Evolutionary conservation across 1,140 invertebrate species (phyloP).

Genomic region (Ganaspis sp.): DNA sequence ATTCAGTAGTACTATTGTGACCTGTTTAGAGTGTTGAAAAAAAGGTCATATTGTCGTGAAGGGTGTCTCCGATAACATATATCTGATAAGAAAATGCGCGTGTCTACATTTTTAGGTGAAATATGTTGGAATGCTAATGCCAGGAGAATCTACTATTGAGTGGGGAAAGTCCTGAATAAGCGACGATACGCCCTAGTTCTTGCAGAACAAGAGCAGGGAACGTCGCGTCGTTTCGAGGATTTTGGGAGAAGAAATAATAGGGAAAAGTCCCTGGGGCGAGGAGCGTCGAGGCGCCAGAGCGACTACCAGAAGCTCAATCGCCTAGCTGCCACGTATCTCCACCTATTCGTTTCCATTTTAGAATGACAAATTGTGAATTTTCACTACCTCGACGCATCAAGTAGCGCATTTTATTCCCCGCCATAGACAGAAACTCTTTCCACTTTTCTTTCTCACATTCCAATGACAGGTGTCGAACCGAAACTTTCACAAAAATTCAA

Average conservation of each 20-base stretch:
- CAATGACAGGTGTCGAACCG: slow-evolving; percentile 18
- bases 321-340: not conserved
- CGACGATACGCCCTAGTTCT: slow-evolving; percentile 10
- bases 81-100: not conserved
- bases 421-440: not conserved
- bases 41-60: not conserved
- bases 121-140: slow-evolving; percentile 10
- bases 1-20: not conserved
- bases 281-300: slow-evolving; percentile 1
- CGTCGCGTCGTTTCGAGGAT: not conserved
- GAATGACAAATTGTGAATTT: not conserved
- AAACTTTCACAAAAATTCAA: slow-evolving; percentile 5
- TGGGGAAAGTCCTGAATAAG: slow-evolving; percentile 9
- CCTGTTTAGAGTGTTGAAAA: not conserved
- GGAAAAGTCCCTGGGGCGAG: slow-evolving; percentile 1
- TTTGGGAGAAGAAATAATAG: slow-evolving; percentile 1
- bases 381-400: not conserved
- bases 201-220: not conserved
- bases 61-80: too few species aligned
- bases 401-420: not conserved
- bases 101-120: not conserved
- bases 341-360: not conserved
- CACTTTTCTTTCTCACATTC: not conserved
- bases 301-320: not conserved
- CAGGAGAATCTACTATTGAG: not conserved